These are phyloP conservation scores for Bambusicola thoracicus DNA, from an alignment of 2,113 vertebrate genomes.

Conservation along the genomic window DNA sequence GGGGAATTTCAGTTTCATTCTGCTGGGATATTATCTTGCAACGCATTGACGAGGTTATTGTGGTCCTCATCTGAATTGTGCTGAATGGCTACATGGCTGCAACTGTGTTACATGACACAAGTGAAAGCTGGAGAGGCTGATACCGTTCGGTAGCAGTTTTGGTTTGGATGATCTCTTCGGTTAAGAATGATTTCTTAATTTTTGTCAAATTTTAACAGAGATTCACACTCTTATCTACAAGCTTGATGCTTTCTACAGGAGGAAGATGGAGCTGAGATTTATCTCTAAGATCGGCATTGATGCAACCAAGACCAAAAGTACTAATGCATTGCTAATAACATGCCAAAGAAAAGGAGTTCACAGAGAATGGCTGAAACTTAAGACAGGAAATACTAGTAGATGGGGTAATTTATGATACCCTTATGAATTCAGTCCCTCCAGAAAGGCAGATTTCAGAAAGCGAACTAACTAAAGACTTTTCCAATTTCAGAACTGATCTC, in stretches of 20 bases:
- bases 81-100: background rate
- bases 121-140: background rate
- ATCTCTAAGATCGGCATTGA: background rate
- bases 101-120: background rate
- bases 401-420: background rate
- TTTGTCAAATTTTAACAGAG: background rate
- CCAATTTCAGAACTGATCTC: background rate
- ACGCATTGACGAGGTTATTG: background rate
- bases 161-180: background rate
- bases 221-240: background rate
- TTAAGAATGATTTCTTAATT: background rate
- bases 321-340: background rate
- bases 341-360: background rate
- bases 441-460: background rate
- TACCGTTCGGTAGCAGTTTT: rapidly evolving
- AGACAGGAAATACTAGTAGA: background rate
- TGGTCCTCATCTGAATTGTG: background rate
- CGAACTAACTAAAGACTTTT: background rate
- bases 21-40: background rate
- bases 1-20: background rate
- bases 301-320: background rate
- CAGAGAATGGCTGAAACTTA: background rate
- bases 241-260: background rate
- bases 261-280: background rate
- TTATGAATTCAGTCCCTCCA: background rate